A percentile compares a stretch with the other conserved stretches of the same genome.
Evolutionary conservation across 2,797 vertebrate genomes (phyloP).

Genomic region (Aldrovandia affinis): DNA sequence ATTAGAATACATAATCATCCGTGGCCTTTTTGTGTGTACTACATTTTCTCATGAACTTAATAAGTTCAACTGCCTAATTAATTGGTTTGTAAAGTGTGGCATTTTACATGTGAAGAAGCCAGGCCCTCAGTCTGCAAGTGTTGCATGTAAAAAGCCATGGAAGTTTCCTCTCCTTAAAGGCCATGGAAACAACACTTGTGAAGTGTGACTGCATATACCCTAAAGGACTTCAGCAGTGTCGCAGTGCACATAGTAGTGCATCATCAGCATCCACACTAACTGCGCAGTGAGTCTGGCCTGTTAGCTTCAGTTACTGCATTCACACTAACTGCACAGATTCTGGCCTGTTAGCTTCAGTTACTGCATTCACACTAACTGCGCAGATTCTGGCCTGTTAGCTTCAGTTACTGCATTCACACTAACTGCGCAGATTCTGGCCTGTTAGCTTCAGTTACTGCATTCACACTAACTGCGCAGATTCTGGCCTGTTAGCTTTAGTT

Average conservation of each 20-base stretch:
- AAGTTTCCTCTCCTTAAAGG: not conserved
- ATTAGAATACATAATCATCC: constrained; percentile 17
- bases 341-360: no score
- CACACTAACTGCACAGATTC: no score
- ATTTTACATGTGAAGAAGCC: not conserved
- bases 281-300: not conserved
- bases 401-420: no score
- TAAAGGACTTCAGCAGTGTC: no score
- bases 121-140: no score
- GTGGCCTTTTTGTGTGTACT: not conserved
- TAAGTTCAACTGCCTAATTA: not conserved
- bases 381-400: no score
- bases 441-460: no score
- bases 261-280: not conserved
- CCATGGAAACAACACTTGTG: not conserved
- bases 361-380: no score
- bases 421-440: no score
- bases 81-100: not conserved
- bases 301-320: not conserved
- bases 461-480: no score
- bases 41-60: not conserved
- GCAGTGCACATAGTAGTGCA: no score
- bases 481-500: no score
- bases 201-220: not conserved
- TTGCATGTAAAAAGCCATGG: not conserved